Percentiles rank a stretch among this genome's conserved stretches.
Conservation (phyloP, 2,888 invertebrate species). For the Malachius bipustulatus region DNA sequence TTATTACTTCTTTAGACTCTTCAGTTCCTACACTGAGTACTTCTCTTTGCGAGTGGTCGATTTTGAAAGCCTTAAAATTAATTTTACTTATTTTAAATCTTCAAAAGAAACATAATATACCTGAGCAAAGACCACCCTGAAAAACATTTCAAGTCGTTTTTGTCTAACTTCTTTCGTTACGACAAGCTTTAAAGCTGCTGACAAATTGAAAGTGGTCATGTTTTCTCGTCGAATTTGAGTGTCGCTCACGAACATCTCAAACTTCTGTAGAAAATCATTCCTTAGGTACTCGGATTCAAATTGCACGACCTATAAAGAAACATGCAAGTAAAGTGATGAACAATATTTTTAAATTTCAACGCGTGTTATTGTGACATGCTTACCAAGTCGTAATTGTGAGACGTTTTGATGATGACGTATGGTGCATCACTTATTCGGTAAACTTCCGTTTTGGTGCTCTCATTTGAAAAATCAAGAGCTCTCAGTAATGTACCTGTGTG, state of each 20-base stretch:
- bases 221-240: slow-evolving; percentile 24
- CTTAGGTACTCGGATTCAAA: slow-evolving; percentile 37
- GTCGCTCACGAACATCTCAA: slow-evolving; percentile 33
- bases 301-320: slow-evolving; percentile 33
- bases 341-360: neutral
- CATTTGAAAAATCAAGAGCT: slow-evolving; percentile 24
- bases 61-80: slow-evolving; percentile 33
- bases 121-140: slow-evolving; percentile 43
- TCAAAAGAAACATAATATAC: slow-evolving; percentile 23
- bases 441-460: slow-evolving; percentile 24
- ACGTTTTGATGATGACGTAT: slow-evolving; percentile 35
- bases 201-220: slow-evolving; percentile 24
- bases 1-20: slow-evolving; percentile 38
- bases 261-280: slow-evolving; percentile 30
- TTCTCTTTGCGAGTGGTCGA: slow-evolving; percentile 35
- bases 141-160: slow-evolving; percentile 41
- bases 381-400: slow-evolving; percentile 44
- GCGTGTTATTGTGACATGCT: slow-evolving; percentile 9
- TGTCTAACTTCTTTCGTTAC: slow-evolving; percentile 40
- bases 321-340: slow-evolving; percentile 8
- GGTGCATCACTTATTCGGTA: slow-evolving; percentile 32
- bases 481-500: slow-evolving; percentile 35
- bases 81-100: neutral
- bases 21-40: slow-evolving; percentile 33
- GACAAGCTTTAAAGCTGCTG: slow-evolving; percentile 30